Evolutionary conservation across 2,888 invertebrate species (phyloP).

Genomic region (Hypomecis punctinalis): DNA sequence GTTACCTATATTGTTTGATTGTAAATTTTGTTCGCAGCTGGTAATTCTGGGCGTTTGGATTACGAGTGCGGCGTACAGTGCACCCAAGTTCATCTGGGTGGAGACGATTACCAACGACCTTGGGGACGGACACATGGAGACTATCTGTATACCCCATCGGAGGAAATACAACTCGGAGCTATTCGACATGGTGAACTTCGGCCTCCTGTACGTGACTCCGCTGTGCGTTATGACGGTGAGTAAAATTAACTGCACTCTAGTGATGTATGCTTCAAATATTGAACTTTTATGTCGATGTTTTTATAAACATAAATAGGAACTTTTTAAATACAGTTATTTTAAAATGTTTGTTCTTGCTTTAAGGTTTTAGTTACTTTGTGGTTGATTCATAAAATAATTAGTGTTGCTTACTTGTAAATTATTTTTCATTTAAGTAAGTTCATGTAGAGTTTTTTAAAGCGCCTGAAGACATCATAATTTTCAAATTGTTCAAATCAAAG

Average conservation of each 20-base stretch:
- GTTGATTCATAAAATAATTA: no score
- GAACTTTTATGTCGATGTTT: no score
- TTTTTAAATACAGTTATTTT: no score
- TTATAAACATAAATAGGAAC: no score
- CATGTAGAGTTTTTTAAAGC: no score
- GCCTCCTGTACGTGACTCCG: constrained; percentile 92
- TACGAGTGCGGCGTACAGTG: constrained; percentile 92
- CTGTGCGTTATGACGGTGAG: constrained; percentile 91
- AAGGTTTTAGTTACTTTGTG: no score
- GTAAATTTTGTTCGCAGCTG: constrained; percentile 78
- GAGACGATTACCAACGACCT: constrained; percentile 89
- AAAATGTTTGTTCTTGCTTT: no score
- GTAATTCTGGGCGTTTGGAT: constrained; percentile 93
- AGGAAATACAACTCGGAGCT: constrained; percentile 91
- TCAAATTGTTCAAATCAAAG: no score
- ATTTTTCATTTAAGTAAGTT: no score
- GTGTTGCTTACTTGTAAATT: no score
- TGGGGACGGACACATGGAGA: constrained; percentile 85
- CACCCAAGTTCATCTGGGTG: constrained; percentile 93
- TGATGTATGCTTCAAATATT: no score
- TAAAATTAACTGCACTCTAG: constrained; percentile 33
- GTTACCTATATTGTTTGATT: constrained; percentile 27
- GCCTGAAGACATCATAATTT: no score
- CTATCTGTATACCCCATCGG: constrained; percentile 90
- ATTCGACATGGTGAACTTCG: constrained; percentile 92